These are phyloP conservation scores for Tupiocoris notatus DNA, from an alignment of 2,888 invertebrate genomes.

Conservation along the genomic window DNA sequence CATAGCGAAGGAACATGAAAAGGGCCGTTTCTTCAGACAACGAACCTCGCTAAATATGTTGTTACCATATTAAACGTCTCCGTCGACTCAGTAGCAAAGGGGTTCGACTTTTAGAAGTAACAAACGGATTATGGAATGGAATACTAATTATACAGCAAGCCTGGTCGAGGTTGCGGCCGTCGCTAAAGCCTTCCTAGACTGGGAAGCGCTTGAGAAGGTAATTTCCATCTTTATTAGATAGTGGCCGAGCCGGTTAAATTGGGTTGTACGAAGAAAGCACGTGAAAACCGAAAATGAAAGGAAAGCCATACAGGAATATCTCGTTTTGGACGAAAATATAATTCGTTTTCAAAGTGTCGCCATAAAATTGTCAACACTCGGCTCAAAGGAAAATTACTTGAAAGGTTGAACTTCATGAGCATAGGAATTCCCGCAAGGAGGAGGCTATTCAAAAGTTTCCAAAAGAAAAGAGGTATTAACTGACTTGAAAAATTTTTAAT, in stretches of 20 bases:
- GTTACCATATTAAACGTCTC: constrained; percentile 10
- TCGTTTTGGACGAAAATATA: too few relatives aligned
- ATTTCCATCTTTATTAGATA: constrained; percentile 31
- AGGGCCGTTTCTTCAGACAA: not conserved
- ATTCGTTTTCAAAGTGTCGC: too few relatives aligned
- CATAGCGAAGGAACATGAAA: not conserved
- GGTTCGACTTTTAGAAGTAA: not conserved
- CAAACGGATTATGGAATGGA: constrained; percentile 5
- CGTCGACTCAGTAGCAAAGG: not conserved
- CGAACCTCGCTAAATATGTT: not conserved
- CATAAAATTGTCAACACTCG: too few relatives aligned
- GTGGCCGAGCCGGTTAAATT: constrained; percentile 1
- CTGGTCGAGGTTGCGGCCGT: not conserved
- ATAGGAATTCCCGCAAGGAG: too few relatives aligned
- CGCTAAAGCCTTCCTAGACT: not conserved
- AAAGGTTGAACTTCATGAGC: too few relatives aligned
- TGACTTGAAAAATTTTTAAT: too few relatives aligned
- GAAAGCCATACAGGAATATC: too few relatives aligned
- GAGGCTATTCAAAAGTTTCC: too few relatives aligned
- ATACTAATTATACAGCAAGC: constrained; percentile 13
- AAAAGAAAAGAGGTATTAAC: too few relatives aligned
- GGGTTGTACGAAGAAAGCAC: constrained; percentile 4
- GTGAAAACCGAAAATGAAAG: not conserved
- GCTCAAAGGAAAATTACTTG: too few relatives aligned
- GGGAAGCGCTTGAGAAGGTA: not conserved